Evolutionary conservation across 2,888 invertebrate species (phyloP).

Genomic region (Melieria omissa): DNA sequence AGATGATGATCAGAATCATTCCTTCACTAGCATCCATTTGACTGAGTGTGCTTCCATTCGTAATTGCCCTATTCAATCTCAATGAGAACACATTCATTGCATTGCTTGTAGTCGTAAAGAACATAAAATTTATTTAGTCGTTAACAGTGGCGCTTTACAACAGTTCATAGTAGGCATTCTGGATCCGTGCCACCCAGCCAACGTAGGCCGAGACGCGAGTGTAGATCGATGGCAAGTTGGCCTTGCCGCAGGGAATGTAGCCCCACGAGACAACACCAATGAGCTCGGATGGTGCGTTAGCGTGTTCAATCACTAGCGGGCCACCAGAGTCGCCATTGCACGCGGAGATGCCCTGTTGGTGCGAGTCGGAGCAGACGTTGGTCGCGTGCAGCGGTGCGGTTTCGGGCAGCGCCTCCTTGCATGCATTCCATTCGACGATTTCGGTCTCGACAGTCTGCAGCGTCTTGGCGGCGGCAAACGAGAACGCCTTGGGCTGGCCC

Average conservation of each 20-base stretch:
- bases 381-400: slow-evolving; percentile 53
- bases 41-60: no score
- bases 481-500: slow-evolving; percentile 61
- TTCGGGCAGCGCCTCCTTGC: slow-evolving; percentile 51
- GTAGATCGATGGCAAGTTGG: slow-evolving; percentile 66
- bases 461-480: slow-evolving; percentile 48
- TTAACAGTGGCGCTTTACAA: slow-evolving; percentile 40
- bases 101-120: no score
- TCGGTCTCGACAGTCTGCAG: slow-evolving; percentile 58
- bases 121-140: no score
- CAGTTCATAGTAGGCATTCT: slow-evolving; percentile 53
- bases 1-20: no score
- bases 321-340: slow-evolving; percentile 67
- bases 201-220: slow-evolving; percentile 66
- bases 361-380: slow-evolving; percentile 68
- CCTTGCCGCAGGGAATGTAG: slow-evolving; percentile 66
- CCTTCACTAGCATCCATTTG: no score
- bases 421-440: slow-evolving; percentile 52
- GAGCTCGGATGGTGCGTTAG: slow-evolving; percentile 50
- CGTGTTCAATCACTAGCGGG: slow-evolving; percentile 56
- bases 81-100: no score
- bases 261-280: slow-evolving; percentile 70
- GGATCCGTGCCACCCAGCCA: slow-evolving; percentile 61
- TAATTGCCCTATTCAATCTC: no score
- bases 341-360: slow-evolving; percentile 64